phyloP scores from a whole-genome alignment of 2,113 vertebrate species.

The Marmota flaviventris region DNA sequence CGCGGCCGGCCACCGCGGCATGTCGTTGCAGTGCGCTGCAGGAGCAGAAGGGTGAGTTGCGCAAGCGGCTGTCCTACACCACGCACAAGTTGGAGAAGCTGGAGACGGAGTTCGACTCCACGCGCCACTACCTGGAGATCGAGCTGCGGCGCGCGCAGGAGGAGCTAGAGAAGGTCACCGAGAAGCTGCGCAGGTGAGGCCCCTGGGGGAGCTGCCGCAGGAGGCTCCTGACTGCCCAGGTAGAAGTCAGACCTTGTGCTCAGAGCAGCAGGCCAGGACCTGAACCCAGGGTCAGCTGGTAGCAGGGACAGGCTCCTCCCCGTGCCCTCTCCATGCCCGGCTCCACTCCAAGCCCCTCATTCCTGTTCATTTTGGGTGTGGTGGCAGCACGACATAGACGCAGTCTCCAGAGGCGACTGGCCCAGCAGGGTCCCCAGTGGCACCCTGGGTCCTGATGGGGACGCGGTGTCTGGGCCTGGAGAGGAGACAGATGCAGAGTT shows the following conservation, averaged over 20 bases:
- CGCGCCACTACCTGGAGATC: constrained; percentile 96
- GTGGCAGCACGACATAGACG: fast-evolving
- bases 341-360: neutral
- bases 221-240: too few species aligned
- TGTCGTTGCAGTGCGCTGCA: constrained; percentile 93
- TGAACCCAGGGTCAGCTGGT: neutral
- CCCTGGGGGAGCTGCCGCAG: too few species aligned
- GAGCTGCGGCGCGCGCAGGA: constrained; percentile 96
- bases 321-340: neutral
- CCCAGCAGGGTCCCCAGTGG: neutral
- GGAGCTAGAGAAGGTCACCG: constrained; percentile 97
- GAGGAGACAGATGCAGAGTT: too few species aligned
- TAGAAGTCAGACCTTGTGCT: neutral
- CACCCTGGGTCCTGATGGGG: neutral
- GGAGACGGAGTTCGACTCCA: constrained; percentile 96
- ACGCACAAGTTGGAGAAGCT: constrained; percentile 97
- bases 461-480: neutral
- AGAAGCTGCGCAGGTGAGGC: constrained; percentile 95
- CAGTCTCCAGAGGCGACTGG: neutral
- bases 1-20: constrained; percentile 82
- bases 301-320: neutral
- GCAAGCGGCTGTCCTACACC: constrained; percentile 95
- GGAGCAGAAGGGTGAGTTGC: constrained; percentile 98
- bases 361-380: neutral
- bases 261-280: neutral